Evolutionary conservation across 2,888 invertebrate genomes (phyloP), one percentile per base, ranked within the genome.

Genomic region (Chorisops tibialis): DNA sequence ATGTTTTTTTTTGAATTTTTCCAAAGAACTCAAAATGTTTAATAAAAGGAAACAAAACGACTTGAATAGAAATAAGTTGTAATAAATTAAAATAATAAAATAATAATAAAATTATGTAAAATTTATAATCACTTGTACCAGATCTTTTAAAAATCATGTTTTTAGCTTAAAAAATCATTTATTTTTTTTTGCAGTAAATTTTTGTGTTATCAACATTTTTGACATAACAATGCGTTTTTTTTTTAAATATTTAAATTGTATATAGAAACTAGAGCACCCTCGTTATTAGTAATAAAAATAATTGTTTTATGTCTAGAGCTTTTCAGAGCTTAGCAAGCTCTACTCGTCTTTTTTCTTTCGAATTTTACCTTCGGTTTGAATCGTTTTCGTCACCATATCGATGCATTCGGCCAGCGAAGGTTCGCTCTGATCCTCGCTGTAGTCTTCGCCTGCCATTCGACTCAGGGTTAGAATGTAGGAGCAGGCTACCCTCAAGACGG

Each of bases 381-480:
- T 94, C 2, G 94, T 94, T 66, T 86, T 85, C n/a, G 92, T 90
- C n/a, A 94, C 92, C 58, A 87, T 80, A 70, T 93, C 91, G 56
- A 95, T 89, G 75, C 92, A 93, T 12, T 87, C 84, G 1, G 87
- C 81, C 38, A 93, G 80, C 47, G 87, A 82, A 2, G 86, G 83
- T 39, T 79, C 76, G 52, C 81, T 82, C 67, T 83, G 72, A 66
- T 83, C 87, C 0, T 82, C 83, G 68, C 82, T 82, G 67, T 85
- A 84, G 70, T 89, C 87, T 67, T 83, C 78, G 6, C 87, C 88
- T 3, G 91, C 87, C 71, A 91, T 83, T 67, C 87, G 83, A 50
- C 91, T 89, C 65, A 96, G 79, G 0, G 94, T 91, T 73, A 93
- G 83, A 66, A 96, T 96, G 79, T 96, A 96, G 64, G 93, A 91